Base-by-base conservation (phyloP, 1,140 invertebrate species). In the Drosophila grimshawi region DNA sequence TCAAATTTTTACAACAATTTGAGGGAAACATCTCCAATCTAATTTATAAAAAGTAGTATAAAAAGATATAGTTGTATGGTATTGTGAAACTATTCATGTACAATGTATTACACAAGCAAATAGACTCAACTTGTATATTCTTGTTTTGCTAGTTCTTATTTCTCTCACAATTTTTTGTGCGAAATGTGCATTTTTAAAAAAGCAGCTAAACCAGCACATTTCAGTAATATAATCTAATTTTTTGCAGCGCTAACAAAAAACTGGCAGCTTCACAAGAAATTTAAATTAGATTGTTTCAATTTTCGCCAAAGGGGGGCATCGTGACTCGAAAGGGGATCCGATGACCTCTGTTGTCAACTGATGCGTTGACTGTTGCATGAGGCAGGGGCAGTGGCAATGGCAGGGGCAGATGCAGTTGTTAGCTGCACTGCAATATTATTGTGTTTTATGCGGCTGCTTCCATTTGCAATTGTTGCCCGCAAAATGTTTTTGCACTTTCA, bases 191-290 rank as follows among this genome's bases (percentile, higher is more conserved):
- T 55, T 68, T 74, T 74, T 43, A 37, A 8, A 37, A 76, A 46
- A 49, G 19, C 19, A 35, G 57, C 64, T 37, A 33, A 64, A 53
- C 19, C 37, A 49, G 74, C 57, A 71, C 10, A 48, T 78, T 67
- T 41, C 67, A 51, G 60, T 72, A 57, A 74, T 77, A 73, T 64
- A 81, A 74, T 70, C 78, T 67, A 70, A 86, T 77, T 86, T 85
- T 32, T 63, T 61, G 60, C 53, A 71, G 62, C 56, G 46, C 19
- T 41, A 59, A 37, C 8, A 29, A 7, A 8, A 65, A 70, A 70
- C 30, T 70, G 68, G 56, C 64, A 82, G 51, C 74, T 43, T n/a
- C 8, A 33, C 19, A 27, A 73, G 33, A 39, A 37, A 66, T 29
- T 49, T 62, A 39, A 35, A 33, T 43, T 11, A 55, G 64, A 5